phyloP scores from a whole-genome alignment of 92 coral and sea anemone genomes.

The Diadumene lineata region DNA sequence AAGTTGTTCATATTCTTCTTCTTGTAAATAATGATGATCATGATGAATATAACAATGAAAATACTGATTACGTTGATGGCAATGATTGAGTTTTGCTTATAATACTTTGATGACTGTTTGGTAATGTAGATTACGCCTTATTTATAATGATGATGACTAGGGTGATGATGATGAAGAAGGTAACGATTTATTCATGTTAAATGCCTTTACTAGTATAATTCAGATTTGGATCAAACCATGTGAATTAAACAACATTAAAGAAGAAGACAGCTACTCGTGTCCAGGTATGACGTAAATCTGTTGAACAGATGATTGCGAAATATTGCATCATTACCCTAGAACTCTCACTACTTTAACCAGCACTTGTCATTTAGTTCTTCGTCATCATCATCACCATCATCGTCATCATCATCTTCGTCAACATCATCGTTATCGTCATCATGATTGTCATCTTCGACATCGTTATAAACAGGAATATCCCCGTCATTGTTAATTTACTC shows the following conservation, averaged over 20 bases:
- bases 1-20: not conserved
- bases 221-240: conserved; percentile 95
- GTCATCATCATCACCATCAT: conserved; percentile 1
- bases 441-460: not conserved
- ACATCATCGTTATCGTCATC: not conserved
- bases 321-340: not conserved
- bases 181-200: not conserved
- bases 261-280: conserved; percentile 67
- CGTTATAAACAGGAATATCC: not conserved
- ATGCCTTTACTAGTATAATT: not conserved
- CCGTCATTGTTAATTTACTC: not conserved
- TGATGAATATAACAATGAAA: not conserved
- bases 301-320: not conserved
- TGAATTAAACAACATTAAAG: conserved; percentile 57
- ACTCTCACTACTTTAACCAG: not conserved
- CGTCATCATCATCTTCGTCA: not conserved
- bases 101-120: not conserved
- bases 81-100: not conserved
- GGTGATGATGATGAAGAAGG: not conserved
- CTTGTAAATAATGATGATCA: not conserved
- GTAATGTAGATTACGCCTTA: not conserved
- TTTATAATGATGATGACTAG: not conserved
- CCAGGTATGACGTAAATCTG: conserved; percentile 80
- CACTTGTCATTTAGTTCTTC: too few species aligned
- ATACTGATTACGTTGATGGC: not conserved